These are phyloP conservation scores for Chelonia mydas DNA, from an alignment of 2,797 vertebrate genomes.

Conservation along the genomic window DNA sequence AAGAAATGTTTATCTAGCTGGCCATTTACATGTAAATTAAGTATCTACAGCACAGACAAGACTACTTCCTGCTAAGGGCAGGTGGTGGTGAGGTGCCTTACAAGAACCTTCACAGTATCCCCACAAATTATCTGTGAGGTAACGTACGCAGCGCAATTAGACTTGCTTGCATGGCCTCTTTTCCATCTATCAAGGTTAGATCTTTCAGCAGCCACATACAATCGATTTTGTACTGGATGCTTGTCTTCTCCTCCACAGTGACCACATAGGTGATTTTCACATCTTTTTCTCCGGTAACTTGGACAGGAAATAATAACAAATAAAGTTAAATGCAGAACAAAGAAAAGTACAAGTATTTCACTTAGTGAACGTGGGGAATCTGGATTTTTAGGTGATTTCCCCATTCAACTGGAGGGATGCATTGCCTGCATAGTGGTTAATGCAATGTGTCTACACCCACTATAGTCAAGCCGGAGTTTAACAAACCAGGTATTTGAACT, in stretches of 20 bases:
- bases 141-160: not conserved
- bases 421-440: not conserved
- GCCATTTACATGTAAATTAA: too few species aligned
- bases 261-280: not conserved
- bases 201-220: not conserved
- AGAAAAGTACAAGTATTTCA: not conserved
- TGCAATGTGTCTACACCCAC: rapidly evolving
- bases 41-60: not conserved
- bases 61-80: not conserved
- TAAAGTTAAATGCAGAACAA: not conserved
- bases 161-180: not conserved
- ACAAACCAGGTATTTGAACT: not conserved
- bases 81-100: not conserved
- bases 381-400: not conserved
- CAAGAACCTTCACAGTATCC: not conserved
- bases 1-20: too few species aligned
- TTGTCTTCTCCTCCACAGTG: not conserved
- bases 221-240: rapidly evolving
- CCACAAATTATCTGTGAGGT: not conserved
- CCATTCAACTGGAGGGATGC: not conserved
- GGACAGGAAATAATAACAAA: not conserved
- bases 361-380: not conserved
- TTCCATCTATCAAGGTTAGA: not conserved
- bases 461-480: not conserved
- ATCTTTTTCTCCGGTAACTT: not conserved